Evolutionary conservation across 2,888 invertebrate species (phyloP), one percentile per base, ranked within the genome.

Genomic region (Chrysolina oricalcia): DNA sequence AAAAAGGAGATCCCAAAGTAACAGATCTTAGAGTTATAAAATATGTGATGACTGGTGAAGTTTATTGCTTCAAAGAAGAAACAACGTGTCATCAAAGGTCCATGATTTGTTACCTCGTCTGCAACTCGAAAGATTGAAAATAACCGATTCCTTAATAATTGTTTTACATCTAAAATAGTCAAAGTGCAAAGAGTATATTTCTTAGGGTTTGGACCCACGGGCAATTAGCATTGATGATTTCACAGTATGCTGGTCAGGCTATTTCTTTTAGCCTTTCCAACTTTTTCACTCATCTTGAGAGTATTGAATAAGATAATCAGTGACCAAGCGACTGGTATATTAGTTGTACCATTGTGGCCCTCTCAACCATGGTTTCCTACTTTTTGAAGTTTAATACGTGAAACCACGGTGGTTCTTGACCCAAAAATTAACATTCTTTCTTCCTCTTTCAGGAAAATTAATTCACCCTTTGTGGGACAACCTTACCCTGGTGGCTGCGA

Each of bases 1-100:
- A 48, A 66, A 63, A 63, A 40, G 72, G 66, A 21, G 72, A 72
- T 59, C 72, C 72, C 23, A 72, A 46, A 23, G 72, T 72, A 53
- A 66, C 56, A 53, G 72, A 72, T 66, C 53, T 72, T 43, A 66
- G 63, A 21, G 72, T 67, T 11, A 17, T 72, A 1, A 21, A 66
- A 46, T 66, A 66, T 48, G 48, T 66, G 48, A 66, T 46, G 23
- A 66, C 3, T 48, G 66, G 66, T n/a, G n/a, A n/a, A n/a, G 19
- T 21, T 13, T 66, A 66, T 21, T 66, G 19, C 66, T 48, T 15
- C 66, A 66, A 48, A 43, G 66, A 17, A 27, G 48, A 46, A 27
- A 66, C 15, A 66, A 21, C 43, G 19, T 21, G 15, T n/a, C 8
- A 19, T n/a, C 66, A 48, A 43, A 66, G 48, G 46, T 17, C 15